Evolutionary conservation across 2,113 vertebrate species (phyloP).

Genomic region (Otus sunia): DNA sequence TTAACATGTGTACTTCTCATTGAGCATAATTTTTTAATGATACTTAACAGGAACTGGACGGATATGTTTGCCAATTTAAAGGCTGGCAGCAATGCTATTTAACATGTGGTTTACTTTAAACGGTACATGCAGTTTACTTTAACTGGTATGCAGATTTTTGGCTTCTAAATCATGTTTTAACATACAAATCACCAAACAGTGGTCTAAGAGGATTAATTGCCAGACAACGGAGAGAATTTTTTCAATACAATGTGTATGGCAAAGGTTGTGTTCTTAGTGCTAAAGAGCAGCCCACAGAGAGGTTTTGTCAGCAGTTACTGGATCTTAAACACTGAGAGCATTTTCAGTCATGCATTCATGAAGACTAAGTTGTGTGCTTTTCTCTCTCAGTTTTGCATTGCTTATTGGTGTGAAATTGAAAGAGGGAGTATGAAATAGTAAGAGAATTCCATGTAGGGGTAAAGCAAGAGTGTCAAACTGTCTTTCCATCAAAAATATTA

Average conservation of each 20-base stretch:
- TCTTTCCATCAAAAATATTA: not conserved
- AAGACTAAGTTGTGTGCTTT: not conserved
- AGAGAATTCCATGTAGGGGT: not conserved
- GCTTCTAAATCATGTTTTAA: not conserved
- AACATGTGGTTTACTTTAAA: not conserved
- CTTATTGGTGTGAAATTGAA: constrained; percentile 14
- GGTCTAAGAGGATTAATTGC: not conserved
- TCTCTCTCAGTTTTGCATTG: not conserved
- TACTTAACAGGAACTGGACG: not conserved
- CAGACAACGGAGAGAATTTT: not conserved
- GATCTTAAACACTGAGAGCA: not conserved
- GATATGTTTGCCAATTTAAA: not conserved
- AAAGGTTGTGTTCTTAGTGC: not conserved
- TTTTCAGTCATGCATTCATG: not conserved
- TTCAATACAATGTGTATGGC: not conserved
- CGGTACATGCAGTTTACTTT: not conserved
- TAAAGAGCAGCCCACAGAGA: not conserved
- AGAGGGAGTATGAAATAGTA: not conserved
- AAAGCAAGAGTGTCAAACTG: not conserved
- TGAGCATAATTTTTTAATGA: not conserved
- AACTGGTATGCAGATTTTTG: not conserved
- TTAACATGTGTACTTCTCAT: not conserved
- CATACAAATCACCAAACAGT: not conserved
- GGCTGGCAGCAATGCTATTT: not conserved
- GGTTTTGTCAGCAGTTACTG: not conserved